Evolutionary conservation across 2,113 vertebrate species (phyloP).

Genomic region (Limnothrissa miodon): DNA sequence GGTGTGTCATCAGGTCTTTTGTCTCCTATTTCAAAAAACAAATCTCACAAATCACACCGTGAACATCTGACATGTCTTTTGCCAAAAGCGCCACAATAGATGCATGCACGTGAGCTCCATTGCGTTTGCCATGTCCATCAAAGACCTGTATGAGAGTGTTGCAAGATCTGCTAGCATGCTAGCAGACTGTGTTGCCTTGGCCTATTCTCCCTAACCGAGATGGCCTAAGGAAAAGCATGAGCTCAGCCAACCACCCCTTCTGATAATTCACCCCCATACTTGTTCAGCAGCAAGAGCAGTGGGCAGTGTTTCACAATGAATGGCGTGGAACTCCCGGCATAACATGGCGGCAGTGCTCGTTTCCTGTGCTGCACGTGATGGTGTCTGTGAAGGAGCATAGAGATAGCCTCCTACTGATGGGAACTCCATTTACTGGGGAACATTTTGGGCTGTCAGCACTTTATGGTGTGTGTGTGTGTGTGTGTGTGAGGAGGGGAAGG

Average conservation of each 20-base stretch:
- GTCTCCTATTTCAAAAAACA: neutral
- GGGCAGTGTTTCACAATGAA: neutral
- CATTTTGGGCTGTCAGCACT: neutral
- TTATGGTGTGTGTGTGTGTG: conserved; percentile 5
- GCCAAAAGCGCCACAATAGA: conserved; percentile 1
- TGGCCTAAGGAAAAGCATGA: neutral
- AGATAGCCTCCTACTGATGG: neutral
- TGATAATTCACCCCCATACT: neutral
- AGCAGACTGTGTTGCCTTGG: neutral
- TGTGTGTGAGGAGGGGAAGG: too few relatives aligned
- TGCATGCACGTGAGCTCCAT: neutral
- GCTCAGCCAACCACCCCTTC: neutral
- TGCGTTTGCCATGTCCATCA: neutral
- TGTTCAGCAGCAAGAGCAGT: neutral
- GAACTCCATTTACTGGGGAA: neutral
- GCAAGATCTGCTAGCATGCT: neutral
- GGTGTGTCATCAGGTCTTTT: neutral
- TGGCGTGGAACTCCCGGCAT: neutral
- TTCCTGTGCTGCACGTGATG: neutral
- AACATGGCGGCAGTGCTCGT: too few relatives aligned
- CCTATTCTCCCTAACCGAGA: neutral
- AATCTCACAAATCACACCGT: neutral
- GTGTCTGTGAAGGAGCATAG: neutral
- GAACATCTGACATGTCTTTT: neutral
- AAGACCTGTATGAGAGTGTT: neutral